phyloP scores from a whole-genome alignment of 2,888 invertebrate genomes.

The Callinectes sapidus region DNA sequence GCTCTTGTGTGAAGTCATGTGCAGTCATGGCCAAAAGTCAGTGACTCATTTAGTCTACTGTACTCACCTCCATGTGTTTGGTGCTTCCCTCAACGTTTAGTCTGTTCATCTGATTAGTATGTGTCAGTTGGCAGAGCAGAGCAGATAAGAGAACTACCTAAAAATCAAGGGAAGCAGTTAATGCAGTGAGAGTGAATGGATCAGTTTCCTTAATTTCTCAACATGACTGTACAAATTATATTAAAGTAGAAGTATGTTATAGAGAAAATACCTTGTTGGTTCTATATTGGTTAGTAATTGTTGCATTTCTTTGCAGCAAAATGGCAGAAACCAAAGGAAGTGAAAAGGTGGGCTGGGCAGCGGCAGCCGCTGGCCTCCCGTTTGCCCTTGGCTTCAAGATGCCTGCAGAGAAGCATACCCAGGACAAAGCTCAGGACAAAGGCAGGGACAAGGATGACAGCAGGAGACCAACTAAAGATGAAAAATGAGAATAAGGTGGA shows the following conservation, averaged over 20 bases:
- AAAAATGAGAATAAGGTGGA: conserved; percentile 51
- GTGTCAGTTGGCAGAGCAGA: no score
- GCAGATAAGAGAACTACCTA: no score
- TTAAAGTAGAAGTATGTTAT: background rate
- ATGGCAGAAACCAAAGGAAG: conserved; percentile 69
- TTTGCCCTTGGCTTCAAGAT: conserved; percentile 65
- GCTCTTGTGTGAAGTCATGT: background rate
- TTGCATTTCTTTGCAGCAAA: conserved; percentile 57
- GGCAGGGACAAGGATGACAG: conserved; percentile 50
- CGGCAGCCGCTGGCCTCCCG: conserved; percentile 65
- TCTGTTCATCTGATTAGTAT: no score
- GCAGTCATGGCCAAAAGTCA: no score
- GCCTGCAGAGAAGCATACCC: conserved; percentile 61
- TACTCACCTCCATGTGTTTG: no score
- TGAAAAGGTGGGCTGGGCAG: conserved; percentile 54
- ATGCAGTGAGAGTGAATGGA: no score
- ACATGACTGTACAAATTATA: background rate
- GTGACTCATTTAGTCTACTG: no score
- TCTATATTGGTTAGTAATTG: background rate
- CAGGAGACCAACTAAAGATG: conserved; percentile 57
- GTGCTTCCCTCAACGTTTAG: no score
- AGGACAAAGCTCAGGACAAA: conserved; percentile 62
- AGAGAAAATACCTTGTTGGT: background rate
- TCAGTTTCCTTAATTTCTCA: no score
- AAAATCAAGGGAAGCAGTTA: no score